Percentiles rank a stretch among this genome's conserved stretches.
Evolutionary conservation across 2,113 vertebrate species (phyloP).

Genomic region (Atherinomorus stipes): DNA sequence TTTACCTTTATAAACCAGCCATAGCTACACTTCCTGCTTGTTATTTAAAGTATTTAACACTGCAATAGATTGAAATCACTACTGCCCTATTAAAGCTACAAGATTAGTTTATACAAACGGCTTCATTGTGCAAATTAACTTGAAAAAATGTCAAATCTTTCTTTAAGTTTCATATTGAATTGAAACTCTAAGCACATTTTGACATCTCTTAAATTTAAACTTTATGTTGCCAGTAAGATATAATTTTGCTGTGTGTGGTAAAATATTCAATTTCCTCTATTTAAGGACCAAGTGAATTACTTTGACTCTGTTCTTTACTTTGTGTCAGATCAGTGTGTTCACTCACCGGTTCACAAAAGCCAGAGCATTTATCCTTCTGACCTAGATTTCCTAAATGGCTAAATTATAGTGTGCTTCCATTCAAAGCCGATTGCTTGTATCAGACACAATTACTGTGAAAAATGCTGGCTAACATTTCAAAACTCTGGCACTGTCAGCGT

Average conservation of each 20-base stretch:
- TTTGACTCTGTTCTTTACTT: constrained; percentile 6
- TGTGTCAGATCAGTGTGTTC: constrained; percentile 8
- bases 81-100: constrained; percentile 14
- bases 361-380: constrained; percentile 29
- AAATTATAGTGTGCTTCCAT: constrained; percentile 31
- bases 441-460: constrained; percentile 39
- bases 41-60: constrained; percentile 64
- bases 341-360: constrained; percentile 22
- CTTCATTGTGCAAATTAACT: neutral
- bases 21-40: constrained; percentile 72
- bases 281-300: neutral
- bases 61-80: constrained; percentile 51
- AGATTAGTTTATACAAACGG: neutral
- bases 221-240: neutral
- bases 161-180: neutral
- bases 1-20: constrained; percentile 78
- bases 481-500: constrained; percentile 10
- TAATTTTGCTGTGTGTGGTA: neutral
- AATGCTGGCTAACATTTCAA: constrained; percentile 40
- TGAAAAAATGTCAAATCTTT: neutral
- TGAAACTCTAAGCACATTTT: neutral
- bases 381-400: constrained; percentile 43
- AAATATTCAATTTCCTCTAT: neutral
- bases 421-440: constrained; percentile 43
- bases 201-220: neutral